A percentile compares a stretch with the other conserved stretches of the same genome.
These are phyloP conservation scores for Serrognathus titanus DNA, from an alignment of 2,888 invertebrate species.

Conservation along the genomic window DNA sequence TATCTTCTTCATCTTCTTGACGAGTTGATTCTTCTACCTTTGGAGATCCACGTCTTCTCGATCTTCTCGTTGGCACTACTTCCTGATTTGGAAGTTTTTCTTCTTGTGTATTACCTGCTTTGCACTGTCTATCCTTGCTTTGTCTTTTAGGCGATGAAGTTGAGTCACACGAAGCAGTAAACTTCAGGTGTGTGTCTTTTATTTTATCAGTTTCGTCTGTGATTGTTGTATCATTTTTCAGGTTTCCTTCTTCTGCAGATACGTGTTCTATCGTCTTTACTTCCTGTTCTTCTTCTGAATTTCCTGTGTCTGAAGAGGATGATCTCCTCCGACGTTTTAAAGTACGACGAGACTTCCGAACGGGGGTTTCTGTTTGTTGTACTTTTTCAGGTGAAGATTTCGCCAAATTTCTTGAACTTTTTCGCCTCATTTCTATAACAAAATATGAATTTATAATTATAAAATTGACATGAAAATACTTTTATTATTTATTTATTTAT, in stretches of 20 bases:
- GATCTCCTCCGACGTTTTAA: slow-evolving; percentile 47
- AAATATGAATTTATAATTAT: background rate
- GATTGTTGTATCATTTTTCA: slow-evolving; percentile 1
- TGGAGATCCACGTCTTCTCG: slow-evolving; percentile 41
- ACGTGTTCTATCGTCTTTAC: slow-evolving; percentile 9
- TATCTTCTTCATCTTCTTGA: slow-evolving; percentile 35
- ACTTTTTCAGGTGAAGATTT: slow-evolving; percentile 63
- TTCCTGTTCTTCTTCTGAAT: slow-evolving; percentile 32
- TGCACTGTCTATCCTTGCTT: slow-evolving; percentile 22
- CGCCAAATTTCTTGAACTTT: slow-evolving; percentile 66
- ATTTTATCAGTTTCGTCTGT: slow-evolving; percentile 33
- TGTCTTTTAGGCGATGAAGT: slow-evolving; percentile 48
- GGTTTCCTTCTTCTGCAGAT: slow-evolving; percentile 25
- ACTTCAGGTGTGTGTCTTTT: slow-evolving; percentile 27
- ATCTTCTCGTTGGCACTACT: slow-evolving; percentile 40
- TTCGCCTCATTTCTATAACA: slow-evolving; percentile 63
- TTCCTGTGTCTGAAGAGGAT: slow-evolving; percentile 45
- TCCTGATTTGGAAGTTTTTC: slow-evolving; percentile 51
- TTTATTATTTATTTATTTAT: too few relatives aligned
- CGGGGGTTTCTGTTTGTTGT: slow-evolving; percentile 42
- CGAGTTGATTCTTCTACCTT: slow-evolving; percentile 18
- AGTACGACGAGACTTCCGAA: slow-evolving; percentile 47
- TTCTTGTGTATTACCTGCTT: slow-evolving; percentile 21
- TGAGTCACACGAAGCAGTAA: too few relatives aligned
- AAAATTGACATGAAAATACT: too few relatives aligned